Percentiles rank a stretch among this genome's conserved stretches.
Evolutionary conservation across 35 echinoderm and acorn worm genomes (phyloP).

Genomic region (Anneissia japonica): DNA sequence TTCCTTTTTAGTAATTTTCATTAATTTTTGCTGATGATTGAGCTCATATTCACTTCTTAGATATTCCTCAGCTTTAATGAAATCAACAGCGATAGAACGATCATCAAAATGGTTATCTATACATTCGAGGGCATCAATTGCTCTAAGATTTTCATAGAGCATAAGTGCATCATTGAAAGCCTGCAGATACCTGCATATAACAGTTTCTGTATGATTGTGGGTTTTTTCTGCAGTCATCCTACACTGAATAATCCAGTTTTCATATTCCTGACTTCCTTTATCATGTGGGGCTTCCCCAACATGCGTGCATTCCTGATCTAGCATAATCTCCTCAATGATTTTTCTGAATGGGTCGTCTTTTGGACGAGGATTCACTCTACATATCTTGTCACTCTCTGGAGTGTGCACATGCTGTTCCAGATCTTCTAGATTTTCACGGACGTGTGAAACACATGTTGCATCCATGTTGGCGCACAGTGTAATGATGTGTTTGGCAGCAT

Average conservation of each 20-base stretch:
- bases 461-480: constrained; percentile 60
- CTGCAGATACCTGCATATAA: constrained; percentile 36
- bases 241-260: constrained; percentile 24
- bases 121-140: constrained; percentile 20
- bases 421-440: background rate
- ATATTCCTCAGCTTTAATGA: background rate
- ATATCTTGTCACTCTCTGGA: constrained; percentile 25
- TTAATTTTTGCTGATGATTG: background rate
- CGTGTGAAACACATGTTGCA: constrained; percentile 12
- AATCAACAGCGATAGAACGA: background rate
- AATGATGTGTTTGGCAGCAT: constrained; percentile 30
- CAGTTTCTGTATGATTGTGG: background rate
- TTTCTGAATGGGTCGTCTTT: background rate
- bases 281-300: background rate
- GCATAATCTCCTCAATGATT: constrained; percentile 20
- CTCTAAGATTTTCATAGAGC: constrained; percentile 51
- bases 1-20: constrained; percentile 6
- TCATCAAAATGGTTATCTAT: constrained; percentile 24
- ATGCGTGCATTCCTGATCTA: background rate
- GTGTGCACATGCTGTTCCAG: constrained; percentile 16
- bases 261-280: constrained; percentile 38
- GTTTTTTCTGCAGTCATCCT: constrained; percentile 35
- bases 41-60: constrained; percentile 9
- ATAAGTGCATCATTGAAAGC: constrained; percentile 53
- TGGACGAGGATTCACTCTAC: background rate